A percentile compares a stretch with the other conserved stretches of the same genome.
Evolutionary conservation across 2,797 vertebrate species (phyloP).

Genomic region (Sebastes itinus): DNA sequence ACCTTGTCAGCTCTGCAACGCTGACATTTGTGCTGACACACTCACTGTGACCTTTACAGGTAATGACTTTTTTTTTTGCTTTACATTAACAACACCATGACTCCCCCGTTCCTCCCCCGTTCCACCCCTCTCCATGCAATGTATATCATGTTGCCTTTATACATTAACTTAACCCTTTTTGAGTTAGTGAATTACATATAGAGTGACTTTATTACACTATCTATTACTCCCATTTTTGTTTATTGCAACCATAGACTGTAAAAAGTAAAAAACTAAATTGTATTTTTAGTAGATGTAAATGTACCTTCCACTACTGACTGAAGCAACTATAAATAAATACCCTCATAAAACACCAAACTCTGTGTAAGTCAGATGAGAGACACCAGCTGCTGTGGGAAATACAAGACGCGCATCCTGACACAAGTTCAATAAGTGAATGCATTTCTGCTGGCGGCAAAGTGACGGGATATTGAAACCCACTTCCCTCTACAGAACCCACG

Average conservation of each 20-base stretch:
- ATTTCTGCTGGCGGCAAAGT: conserved; percentile 15
- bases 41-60: conserved; percentile 55
- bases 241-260: neutral
- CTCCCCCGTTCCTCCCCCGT: neutral
- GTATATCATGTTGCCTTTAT: neutral
- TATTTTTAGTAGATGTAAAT: neutral
- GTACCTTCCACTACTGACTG: neutral
- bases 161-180: neutral
- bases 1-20: neutral
- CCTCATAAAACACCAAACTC: neutral
- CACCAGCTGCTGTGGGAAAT: neutral
- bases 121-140: neutral
- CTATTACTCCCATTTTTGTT: neutral
- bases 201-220: neutral
- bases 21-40: conserved; percentile 53
- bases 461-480: conserved; percentile 31
- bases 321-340: neutral
- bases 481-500: neutral
- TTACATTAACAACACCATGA: neutral
- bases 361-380: conserved; percentile 1
- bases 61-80: conserved; percentile 30
- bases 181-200: neutral
- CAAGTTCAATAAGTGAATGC: conserved; percentile 13
- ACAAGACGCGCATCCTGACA: conserved; percentile 13
- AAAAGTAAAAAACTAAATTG: neutral